These are phyloP conservation scores for Catocala sponsa DNA, from an alignment of 2,888 invertebrate species.

Conservation along the genomic window DNA sequence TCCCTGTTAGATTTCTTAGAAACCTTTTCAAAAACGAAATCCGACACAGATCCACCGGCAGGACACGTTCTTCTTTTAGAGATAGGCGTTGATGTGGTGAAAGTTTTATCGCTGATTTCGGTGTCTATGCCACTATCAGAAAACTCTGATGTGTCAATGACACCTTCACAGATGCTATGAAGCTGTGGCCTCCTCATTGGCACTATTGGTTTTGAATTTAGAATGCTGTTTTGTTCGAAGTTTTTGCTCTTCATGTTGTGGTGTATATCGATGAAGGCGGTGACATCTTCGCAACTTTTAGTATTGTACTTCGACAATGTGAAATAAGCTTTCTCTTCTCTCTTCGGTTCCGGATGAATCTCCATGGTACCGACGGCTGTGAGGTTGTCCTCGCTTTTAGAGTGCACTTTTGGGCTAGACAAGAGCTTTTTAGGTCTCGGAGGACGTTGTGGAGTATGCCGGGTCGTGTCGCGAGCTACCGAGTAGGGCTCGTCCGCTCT, in stretches of 20 bases:
- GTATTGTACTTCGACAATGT: conserved; percentile 75
- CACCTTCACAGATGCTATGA: conserved; percentile 75
- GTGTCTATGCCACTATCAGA: conserved; percentile 75
- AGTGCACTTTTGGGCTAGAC: conserved; percentile 65
- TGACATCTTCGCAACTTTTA: conserved; percentile 80
- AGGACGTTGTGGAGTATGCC: conserved; percentile 71
- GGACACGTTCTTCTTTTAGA: conserved; percentile 75
- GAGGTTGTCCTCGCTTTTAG: conserved; percentile 82
- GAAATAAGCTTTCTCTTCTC: conserved; percentile 58
- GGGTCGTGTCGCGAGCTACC: conserved; percentile 57
- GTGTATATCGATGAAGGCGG: conserved; percentile 76
- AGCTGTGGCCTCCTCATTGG: conserved; percentile 61
- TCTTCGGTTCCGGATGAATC: conserved; percentile 64
- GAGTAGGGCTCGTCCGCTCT: conserved; percentile 72
- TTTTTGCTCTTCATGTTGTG: conserved; percentile 74
- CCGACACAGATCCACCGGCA: conserved; percentile 69
- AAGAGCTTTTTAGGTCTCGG: conserved; percentile 67
- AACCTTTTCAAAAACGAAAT: conserved; percentile 76
- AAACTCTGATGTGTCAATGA: conserved; percentile 60
- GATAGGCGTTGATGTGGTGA: conserved; percentile 78
- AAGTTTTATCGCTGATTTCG: conserved; percentile 65
- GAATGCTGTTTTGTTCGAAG: conserved; percentile 79
- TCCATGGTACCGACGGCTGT: conserved; percentile 73
- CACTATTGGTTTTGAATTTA: conserved; percentile 70
- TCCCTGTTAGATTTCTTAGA: conserved; percentile 63